Evolutionary conservation across 1,140 invertebrate genomes (phyloP).

Genomic region (Mizuhopecten yessoensis): DNA sequence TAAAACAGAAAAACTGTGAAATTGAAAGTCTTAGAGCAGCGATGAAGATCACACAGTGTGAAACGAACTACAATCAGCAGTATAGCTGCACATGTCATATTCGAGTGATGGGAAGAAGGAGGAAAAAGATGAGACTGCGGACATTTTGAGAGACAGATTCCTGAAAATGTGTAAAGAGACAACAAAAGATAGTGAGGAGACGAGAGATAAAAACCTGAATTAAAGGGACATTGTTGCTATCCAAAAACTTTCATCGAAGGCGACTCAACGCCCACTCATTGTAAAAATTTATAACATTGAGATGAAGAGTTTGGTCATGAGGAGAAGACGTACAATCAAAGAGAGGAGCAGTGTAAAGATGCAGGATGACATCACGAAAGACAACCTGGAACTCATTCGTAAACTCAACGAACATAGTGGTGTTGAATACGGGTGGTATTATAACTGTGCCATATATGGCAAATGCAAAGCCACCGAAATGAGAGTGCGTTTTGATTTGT

Average conservation of each 20-base stretch:
- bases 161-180: too few relatives aligned
- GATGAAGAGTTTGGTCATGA: neutral
- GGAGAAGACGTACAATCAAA: neutral
- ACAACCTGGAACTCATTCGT: constrained; percentile 40
- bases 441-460: constrained; percentile 42
- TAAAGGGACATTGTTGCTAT: constrained; percentile 44
- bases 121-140: too few relatives aligned
- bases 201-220: neutral
- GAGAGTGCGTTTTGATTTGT: neutral
- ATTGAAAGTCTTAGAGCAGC: neutral
- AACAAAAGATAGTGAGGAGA: too few relatives aligned
- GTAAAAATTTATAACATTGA: constrained; percentile 34
- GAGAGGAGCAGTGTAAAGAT: neutral
- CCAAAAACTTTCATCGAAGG: neutral
- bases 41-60: neutral
- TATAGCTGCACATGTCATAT: neutral
- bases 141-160: too few relatives aligned
- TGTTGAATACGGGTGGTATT: constrained; percentile 36
- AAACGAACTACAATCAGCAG: neutral
- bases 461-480: neutral
- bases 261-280: constrained; percentile 6
- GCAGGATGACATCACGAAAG: constrained; percentile 41
- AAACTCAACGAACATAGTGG: constrained; percentile 32
- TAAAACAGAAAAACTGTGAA: neutral
- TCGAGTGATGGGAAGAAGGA: too few relatives aligned